phyloP scores from a whole-genome alignment of 2,797 vertebrate genomes.

The Propithecus perrieri region DNA sequence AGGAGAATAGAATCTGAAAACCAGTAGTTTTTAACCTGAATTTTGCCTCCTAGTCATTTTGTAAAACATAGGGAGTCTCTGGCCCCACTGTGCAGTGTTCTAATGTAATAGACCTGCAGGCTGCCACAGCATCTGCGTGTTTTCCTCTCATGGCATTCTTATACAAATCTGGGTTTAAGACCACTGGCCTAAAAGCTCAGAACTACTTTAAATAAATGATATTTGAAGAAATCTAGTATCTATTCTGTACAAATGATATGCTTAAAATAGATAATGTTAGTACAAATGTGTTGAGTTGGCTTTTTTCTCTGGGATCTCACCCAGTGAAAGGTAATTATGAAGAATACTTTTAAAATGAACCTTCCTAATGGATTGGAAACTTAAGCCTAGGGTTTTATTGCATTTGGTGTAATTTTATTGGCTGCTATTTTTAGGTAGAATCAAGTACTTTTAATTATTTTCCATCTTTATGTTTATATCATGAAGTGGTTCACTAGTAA shows the following conservation, averaged over 20 bases:
- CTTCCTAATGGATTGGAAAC: background rate
- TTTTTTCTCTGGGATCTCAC: background rate
- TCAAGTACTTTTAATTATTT: conserved; percentile 4
- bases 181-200: background rate
- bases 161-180: background rate
- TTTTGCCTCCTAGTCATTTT: background rate
- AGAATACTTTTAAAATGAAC: background rate
- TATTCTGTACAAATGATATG: background rate
- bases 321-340: background rate
- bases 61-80: background rate
- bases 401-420: background rate
- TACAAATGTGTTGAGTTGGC: background rate
- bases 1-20: background rate
- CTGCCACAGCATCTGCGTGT: too few relatives aligned
- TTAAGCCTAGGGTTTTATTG: background rate
- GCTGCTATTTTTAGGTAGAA: background rate
- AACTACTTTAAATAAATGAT: background rate
- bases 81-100: background rate
- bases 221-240: background rate
- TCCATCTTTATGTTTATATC: background rate
- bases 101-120: background rate
- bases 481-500: background rate
- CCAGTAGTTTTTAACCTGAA: background rate
- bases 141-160: background rate
- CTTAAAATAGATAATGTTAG: background rate